These are phyloP conservation scores for Haliaeetus leucogaster DNA, from an alignment of 2,113 vertebrate species.

Conservation along the genomic window DNA sequence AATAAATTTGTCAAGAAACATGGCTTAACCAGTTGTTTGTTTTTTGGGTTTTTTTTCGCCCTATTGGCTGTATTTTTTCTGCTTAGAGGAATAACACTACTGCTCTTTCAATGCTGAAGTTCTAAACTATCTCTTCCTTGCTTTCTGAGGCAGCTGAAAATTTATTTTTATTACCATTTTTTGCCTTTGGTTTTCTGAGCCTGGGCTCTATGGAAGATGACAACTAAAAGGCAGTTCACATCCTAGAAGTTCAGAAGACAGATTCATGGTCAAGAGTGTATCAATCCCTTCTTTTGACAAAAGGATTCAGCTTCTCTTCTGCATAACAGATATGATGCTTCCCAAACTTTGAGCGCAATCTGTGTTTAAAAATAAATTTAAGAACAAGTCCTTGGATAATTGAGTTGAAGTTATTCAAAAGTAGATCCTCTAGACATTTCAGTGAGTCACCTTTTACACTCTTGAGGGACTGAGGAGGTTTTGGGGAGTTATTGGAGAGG, in stretches of 20 bases:
- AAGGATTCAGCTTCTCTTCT: neutral
- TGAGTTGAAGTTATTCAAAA: neutral
- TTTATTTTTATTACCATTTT: neutral
- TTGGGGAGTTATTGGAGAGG: neutral
- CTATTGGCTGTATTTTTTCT: neutral
- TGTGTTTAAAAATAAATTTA: neutral
- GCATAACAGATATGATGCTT: neutral
- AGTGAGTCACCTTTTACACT: neutral
- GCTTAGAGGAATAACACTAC: neutral
- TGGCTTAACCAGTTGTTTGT: neutral
- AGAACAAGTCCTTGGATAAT: neutral
- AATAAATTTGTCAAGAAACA: neutral
- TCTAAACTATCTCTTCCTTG: neutral
- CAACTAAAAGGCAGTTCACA: neutral
- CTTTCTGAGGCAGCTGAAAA: neutral
- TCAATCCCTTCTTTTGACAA: neutral
- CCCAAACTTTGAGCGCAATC: neutral
- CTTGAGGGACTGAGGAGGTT: neutral
- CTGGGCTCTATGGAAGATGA: neutral
- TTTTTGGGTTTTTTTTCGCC: too few species aligned
- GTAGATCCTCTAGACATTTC: neutral
- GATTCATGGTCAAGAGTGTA: neutral
- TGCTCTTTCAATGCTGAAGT: neutral
- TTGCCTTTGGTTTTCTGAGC: neutral
- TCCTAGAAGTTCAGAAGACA: neutral